A percentile compares a stretch with the other conserved stretches of the same genome.
These are phyloP conservation scores for Exephanes ischioxanthus DNA, from an alignment of 2,888 invertebrate species.

Conservation along the genomic window DNA sequence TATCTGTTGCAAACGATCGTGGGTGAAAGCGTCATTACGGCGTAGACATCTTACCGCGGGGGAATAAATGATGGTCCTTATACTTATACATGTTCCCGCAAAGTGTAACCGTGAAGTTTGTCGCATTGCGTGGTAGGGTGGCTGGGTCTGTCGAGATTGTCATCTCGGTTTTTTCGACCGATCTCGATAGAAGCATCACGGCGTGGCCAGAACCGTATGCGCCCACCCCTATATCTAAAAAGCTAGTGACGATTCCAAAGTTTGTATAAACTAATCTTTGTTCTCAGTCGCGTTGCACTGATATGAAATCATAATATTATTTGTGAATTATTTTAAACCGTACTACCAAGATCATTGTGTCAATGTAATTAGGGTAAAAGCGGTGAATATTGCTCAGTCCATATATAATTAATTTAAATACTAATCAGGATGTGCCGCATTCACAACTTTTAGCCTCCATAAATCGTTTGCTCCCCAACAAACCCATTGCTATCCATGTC, in stretches of 20 bases:
- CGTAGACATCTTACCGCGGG: constrained; percentile 21
- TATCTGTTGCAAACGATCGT: not conserved
- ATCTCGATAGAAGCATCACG: constrained; percentile 81
- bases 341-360: no score
- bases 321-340: not conserved
- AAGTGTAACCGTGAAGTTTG: constrained; percentile 66
- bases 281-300: no score
- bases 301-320: not conserved
- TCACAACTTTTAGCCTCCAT: not conserved
- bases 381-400: no score
- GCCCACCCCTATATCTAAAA: constrained; percentile 81
- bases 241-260: constrained; percentile 64
- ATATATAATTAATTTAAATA: not conserved
- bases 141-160: constrained; percentile 64
- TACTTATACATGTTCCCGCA: constrained; percentile 66
- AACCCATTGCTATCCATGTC: constrained; percentile 84
- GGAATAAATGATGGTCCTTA: constrained; percentile 46
- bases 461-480: constrained; percentile 72
- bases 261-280: not conserved
- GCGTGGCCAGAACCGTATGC: constrained; percentile 83
- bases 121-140: constrained; percentile 70
- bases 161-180: constrained; percentile 74
- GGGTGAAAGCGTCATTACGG: not conserved
- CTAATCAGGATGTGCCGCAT: constrained; percentile 79
- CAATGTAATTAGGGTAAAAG: no score